These are phyloP conservation scores for Musca domestica DNA, from an alignment of 1,140 invertebrate genomes.

Conservation along the genomic window DNA sequence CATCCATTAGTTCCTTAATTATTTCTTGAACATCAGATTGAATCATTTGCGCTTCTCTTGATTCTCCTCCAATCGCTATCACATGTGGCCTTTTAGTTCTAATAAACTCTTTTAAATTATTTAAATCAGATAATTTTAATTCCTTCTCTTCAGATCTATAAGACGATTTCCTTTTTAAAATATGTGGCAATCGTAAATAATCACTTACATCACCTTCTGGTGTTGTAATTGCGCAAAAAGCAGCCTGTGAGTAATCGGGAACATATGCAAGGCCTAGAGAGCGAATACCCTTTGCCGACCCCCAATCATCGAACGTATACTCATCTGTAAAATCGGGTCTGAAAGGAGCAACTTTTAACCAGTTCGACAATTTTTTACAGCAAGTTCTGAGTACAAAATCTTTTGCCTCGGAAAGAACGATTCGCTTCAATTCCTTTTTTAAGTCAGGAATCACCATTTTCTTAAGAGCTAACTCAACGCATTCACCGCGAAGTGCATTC, in stretches of 20 bases:
- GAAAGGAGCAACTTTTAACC: slow-evolving; percentile 89
- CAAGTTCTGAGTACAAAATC: slow-evolving; percentile 84
- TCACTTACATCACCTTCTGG: slow-evolving; percentile 91
- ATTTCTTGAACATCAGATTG: slow-evolving; percentile 81
- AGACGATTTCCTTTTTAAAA: slow-evolving; percentile 79
- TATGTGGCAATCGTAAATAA: slow-evolving; percentile 80
- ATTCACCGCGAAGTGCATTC: slow-evolving; percentile 85
- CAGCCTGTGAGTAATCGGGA: slow-evolving; percentile 76
- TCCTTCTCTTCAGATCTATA: slow-evolving; percentile 70
- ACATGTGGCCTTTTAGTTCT: slow-evolving; percentile 90
- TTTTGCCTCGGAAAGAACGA: slow-evolving; percentile 82
- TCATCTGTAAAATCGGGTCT: slow-evolving; percentile 59
- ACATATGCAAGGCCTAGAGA: slow-evolving; percentile 88
- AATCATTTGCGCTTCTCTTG: slow-evolving; percentile 81
- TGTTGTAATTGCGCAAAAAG: slow-evolving; percentile 84
- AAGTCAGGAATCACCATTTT: slow-evolving; percentile 89
- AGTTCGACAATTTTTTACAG: slow-evolving; percentile 83
- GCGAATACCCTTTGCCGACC: slow-evolving; percentile 78
- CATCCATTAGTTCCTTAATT: slow-evolving; percentile 72
- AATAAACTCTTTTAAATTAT: slow-evolving; percentile 83
- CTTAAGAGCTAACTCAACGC: slow-evolving; percentile 83
- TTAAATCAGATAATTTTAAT: slow-evolving; percentile 75
- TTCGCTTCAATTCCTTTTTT: slow-evolving; percentile 79
- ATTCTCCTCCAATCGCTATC: slow-evolving; percentile 87
- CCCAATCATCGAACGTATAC: slow-evolving; percentile 91